Conservation (phyloP, 2,888 invertebrate species). For the Eulithis prunata region DNA sequence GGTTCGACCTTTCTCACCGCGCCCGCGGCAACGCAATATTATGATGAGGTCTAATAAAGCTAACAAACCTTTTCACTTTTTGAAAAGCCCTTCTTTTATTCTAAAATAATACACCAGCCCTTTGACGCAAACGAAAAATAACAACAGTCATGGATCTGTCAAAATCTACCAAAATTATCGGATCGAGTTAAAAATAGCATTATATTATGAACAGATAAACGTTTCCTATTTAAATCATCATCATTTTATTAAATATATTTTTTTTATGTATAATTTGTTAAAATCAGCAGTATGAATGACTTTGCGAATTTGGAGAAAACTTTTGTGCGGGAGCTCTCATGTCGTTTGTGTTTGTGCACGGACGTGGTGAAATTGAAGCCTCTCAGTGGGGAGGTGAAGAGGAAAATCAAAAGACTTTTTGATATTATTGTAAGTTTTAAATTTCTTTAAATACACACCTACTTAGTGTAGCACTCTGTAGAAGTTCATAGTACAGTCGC, state of each 20-base stretch:
- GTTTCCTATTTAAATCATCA: constrained; percentile 41
- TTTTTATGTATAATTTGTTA: constrained; percentile 24
- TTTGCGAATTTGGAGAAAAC: constrained; percentile 72
- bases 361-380: constrained; percentile 77
- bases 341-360: constrained; percentile 76
- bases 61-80: constrained; percentile 22
- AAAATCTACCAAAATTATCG: constrained; percentile 60
- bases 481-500: background rate
- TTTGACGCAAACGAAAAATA: constrained; percentile 29
- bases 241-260: constrained; percentile 24
- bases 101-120: constrained; percentile 11
- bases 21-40: constrained; percentile 2
- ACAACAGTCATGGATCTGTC: constrained; percentile 49
- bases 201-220: constrained; percentile 57
- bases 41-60: constrained; percentile 17
- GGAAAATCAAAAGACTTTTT: constrained; percentile 75
- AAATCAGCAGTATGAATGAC: constrained; percentile 71
- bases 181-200: constrained; percentile 51
- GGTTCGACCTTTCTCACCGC: constrained; percentile 13
- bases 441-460: background rate
- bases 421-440: constrained; percentile 64
- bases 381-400: constrained; percentile 70
- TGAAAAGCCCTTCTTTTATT: constrained; percentile 9
- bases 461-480: background rate
- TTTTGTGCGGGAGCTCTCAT: constrained; percentile 77